Evolutionary conservation across 2,797 vertebrate species (phyloP).

Genomic region (Gobio occitaniae): DNA sequence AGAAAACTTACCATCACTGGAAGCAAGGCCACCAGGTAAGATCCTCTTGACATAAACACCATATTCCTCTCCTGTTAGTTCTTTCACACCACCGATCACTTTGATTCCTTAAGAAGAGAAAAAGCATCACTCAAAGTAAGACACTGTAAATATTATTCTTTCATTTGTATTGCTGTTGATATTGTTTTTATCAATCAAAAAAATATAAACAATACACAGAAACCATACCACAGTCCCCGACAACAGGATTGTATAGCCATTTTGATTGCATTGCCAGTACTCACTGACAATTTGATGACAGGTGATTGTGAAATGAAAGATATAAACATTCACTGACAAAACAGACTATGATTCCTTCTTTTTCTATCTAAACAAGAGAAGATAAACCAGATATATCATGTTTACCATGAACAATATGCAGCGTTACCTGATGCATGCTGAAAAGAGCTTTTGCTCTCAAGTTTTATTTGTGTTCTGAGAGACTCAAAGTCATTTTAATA

Average conservation of each 20-base stretch:
- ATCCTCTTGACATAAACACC: conserved; percentile 93
- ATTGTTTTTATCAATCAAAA: background rate
- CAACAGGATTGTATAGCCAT: background rate
- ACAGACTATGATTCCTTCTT: background rate
- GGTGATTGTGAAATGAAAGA: background rate
- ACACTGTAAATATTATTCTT: background rate
- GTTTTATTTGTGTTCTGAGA: background rate
- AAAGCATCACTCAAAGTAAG: conserved; percentile 8
- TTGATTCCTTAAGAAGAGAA: conserved; percentile 83
- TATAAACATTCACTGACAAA: background rate
- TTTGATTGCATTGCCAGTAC: background rate
- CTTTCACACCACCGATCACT: conserved; percentile 90
- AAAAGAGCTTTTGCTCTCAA: conserved; percentile 6
- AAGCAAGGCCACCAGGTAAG: conserved; percentile 88
- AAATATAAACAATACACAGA: background rate
- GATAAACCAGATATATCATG: background rate
- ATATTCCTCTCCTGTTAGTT: conserved; percentile 86
- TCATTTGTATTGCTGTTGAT: background rate
- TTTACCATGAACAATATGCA: background rate
- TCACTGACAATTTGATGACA: background rate
- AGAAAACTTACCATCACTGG: conserved; percentile 80
- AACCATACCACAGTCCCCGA: background rate
- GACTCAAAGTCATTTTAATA: background rate
- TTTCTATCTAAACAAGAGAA: background rate
- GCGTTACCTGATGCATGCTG: background rate